Evolutionary conservation across 2,888 invertebrate species (phyloP).

Genomic region (Oscheius onirici): DNA sequence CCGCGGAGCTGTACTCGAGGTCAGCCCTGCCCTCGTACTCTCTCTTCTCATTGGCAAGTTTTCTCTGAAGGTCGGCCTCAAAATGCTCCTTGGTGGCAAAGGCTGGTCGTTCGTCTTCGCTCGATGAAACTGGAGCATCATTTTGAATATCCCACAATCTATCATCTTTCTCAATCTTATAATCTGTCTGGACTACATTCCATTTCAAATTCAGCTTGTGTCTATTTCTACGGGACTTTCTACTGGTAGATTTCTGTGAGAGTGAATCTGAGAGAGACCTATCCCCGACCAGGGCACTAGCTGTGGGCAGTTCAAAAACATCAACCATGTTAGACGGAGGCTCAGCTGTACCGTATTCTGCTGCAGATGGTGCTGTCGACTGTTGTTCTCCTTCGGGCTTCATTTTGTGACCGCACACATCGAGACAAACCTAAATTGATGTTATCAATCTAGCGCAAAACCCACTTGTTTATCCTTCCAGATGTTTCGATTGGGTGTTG

Average conservation of each 20-base stretch:
- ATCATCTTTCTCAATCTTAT: background rate
- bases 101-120: conserved; percentile 36
- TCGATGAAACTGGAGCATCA: conserved; percentile 30
- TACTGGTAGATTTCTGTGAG: background rate
- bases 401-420: conserved; percentile 19
- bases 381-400: background rate
- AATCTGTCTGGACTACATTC: conserved; percentile 23
- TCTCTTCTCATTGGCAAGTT: conserved; percentile 40
- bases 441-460: background rate
- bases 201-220: conserved; percentile 18
- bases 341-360: conserved; percentile 19
- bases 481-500: conserved; percentile 49
- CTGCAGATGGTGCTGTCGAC: background rate
- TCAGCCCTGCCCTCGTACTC: conserved; percentile 42
- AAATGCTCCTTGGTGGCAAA: conserved; percentile 38
- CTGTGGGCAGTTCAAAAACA: conserved; percentile 23
- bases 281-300: conserved; percentile 30
- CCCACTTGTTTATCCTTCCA: conserved; percentile 49
- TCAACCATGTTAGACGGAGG: conserved; percentile 20
- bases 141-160: conserved; percentile 10
- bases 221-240: conserved; percentile 22
- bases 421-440: conserved; percentile 11
- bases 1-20: conserved; percentile 39
- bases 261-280: background rate
- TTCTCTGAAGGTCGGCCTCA: conserved; percentile 43